Evolutionary conservation across 2,797 vertebrate species (phyloP), one percentile per base, ranked within the genome.

Genomic region (Lagorchestes hirsutus): DNA sequence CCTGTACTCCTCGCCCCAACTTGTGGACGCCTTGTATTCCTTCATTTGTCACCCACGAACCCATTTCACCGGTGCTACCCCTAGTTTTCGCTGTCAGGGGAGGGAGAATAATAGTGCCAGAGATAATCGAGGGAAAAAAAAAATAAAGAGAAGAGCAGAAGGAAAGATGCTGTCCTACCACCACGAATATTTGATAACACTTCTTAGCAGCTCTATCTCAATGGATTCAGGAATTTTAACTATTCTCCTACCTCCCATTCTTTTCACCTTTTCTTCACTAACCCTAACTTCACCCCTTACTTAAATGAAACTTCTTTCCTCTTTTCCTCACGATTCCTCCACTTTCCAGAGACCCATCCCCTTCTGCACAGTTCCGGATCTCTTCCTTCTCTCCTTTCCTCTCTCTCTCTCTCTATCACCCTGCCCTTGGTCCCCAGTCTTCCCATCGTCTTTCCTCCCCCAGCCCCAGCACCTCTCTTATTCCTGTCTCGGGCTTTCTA

Each of bases 401-500:
- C 74, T 27, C 62, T 67, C 52, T 67, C 52, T 52, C 24, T 46
- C 8, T 40, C 22, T 50, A 46, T 82, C 74, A 50, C 9, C 2
- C 40, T 67, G 82, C 90, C 90, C 46, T 46, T 22, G 27, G 29
- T 50, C 18, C 24, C 90, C 22, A 46, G 74, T 46, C 40, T 87
- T 87, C 74, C 50, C 40, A 87, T 50, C 40, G 2, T 11, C 29
- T 28, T 34, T 16, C 87, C 9, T 40, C 0, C 22, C 27, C 4
- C 46, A 62, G 54, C 1, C 82, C 94, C 74, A 40, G 74, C 93
- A 46, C 94, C 58, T 91, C 95, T 24, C 22, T 57, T 50, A 31
- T 87, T 56, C 91, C 59, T 9, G 24, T 57, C 90, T 31, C 93
- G 9, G 90, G 93, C 95, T 93, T 82, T 95, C 92, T 95, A 87